Base-by-base conservation (phyloP, 2,113 vertebrate species). In the Morone chrysops region DNA sequence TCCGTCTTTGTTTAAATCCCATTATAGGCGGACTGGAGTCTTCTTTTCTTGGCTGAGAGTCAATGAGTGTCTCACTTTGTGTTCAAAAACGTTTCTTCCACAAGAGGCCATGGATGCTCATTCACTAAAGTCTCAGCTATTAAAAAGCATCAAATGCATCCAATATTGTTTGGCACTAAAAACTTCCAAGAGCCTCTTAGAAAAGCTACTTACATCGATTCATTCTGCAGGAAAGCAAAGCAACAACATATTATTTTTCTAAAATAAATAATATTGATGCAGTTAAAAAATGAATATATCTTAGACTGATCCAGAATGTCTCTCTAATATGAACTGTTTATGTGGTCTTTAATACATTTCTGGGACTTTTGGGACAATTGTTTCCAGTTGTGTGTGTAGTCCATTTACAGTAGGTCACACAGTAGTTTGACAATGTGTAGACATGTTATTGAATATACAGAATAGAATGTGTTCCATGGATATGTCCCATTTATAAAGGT, bases 1-100 rank as follows among this genome's bases (percentile, higher is more conserved):
- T 92, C 80, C 18, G 38, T 91, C 83, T 89, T 86, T 83, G 86
- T 89, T 90, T 89, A 76, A 90, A 91, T 89, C 85, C 82, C 88
- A 89, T 88, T 83, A 83, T 36, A 74, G 69, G 70, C 65, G 51
- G 75, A 80, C 72, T 66, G 53, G 67, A 84, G 82, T 82, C 78
- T 59, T 57, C 40, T 86, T 74, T 80, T 81, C 51, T 86, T 88
- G 60, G 86, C 73, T 82, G 20, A 3, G 51, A 70, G 76, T 91
- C 86, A 76, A 48, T 75, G 47, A 70, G 16, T 6, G 59, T 85
- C 59, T 75, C 57, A 68, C 57, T 83, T 83, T 81, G 40, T 6
- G 53, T 65, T 78, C 61, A 22, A 36, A 80, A 75, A 31, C 31
- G 77, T 51, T 78, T 80, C 51, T 20, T 22, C 17, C 17, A 22